phyloP scores from a whole-genome alignment of 2,888 invertebrate species.

The Athrips mouffetella region DNA sequence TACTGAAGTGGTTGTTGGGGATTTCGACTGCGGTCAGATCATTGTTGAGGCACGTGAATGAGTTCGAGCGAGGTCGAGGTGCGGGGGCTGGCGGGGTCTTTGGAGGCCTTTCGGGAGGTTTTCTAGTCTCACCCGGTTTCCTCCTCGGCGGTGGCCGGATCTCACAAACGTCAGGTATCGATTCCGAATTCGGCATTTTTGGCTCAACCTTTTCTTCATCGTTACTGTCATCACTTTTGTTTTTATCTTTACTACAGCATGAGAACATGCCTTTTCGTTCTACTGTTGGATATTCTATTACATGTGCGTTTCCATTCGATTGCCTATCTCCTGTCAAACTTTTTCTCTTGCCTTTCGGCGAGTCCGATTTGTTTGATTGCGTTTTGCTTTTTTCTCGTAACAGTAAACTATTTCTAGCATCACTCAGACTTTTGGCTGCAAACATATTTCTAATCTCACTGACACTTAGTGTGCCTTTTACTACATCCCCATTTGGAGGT shows the following conservation, averaged over 20 bases:
- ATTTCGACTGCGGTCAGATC: conserved; percentile 67
- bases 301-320: conserved; percentile 68
- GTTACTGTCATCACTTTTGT: conserved; percentile 70
- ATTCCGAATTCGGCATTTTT: conserved; percentile 59
- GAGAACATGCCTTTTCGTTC: conserved; percentile 86
- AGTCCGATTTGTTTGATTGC: conserved; percentile 55
- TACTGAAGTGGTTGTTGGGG: conserved; percentile 64
- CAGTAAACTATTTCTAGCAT: conserved; percentile 72
- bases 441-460: conserved; percentile 76
- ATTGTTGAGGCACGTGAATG: conserved; percentile 69
- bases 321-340: conserved; percentile 60
- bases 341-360: conserved; percentile 68
- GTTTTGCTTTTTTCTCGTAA: conserved; percentile 66
- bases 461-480: conserved; percentile 78
- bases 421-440: conserved; percentile 68
- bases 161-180: conserved; percentile 69
- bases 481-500: conserved; percentile 62
- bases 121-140: conserved; percentile 73
- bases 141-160: conserved; percentile 82
- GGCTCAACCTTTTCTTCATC: conserved; percentile 63
- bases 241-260: conserved; percentile 82
- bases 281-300: conserved; percentile 85
- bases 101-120: conserved; percentile 84
- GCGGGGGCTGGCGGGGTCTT: conserved; percentile 76
- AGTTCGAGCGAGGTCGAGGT: conserved; percentile 77